These are phyloP conservation scores for Polymixis flavicincta DNA, from an alignment of 2,888 invertebrate genomes.

Conservation along the genomic window DNA sequence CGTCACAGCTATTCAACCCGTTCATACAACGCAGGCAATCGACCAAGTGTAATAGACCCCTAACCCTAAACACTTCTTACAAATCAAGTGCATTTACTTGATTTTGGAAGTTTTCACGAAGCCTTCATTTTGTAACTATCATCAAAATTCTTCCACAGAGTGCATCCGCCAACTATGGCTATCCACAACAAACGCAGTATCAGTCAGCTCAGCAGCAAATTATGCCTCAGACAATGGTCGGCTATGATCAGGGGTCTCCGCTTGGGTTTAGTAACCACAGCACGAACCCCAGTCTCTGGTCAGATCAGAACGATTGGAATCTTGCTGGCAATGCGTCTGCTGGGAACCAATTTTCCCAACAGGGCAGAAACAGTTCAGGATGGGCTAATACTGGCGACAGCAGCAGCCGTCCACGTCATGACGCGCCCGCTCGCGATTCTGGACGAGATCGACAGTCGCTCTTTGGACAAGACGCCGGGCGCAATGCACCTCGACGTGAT, in stretches of 20 bases:
- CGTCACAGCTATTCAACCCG: slow-evolving; percentile 7
- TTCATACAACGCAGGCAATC: background rate
- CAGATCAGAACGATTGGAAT: slow-evolving; percentile 52
- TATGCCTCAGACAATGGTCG: slow-evolving; percentile 35
- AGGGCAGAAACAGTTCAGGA: slow-evolving; percentile 19
- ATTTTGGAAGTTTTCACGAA: slow-evolving; percentile 21
- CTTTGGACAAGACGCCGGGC: slow-evolving; percentile 15
- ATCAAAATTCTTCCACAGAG: slow-evolving; percentile 62
- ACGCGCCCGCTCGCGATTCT: slow-evolving; percentile 6
- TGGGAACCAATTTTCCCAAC: slow-evolving; percentile 44
- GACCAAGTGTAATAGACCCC: slow-evolving; percentile 37
- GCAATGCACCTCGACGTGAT: slow-evolving; percentile 18
- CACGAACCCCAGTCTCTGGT: slow-evolving; percentile 41
- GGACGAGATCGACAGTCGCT: slow-evolving; percentile 25
- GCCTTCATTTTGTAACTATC: slow-evolving; percentile 44
- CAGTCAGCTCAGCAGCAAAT: slow-evolving; percentile 37
- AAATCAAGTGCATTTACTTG: slow-evolving; percentile 18
- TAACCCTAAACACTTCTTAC: slow-evolving; percentile 9
- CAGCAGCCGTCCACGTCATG: slow-evolving; percentile 6
- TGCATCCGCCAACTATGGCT: slow-evolving; percentile 52
- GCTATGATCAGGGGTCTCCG: slow-evolving; percentile 43
- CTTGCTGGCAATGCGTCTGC: slow-evolving; percentile 38
- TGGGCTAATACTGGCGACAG: slow-evolving; percentile 32
- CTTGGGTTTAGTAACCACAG: slow-evolving; percentile 52
- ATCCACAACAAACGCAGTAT: slow-evolving; percentile 56